Evolutionary conservation across 2,113 vertebrate species (phyloP), one percentile per base, ranked within the genome.

Genomic region (Scytalopus superciliaris): DNA sequence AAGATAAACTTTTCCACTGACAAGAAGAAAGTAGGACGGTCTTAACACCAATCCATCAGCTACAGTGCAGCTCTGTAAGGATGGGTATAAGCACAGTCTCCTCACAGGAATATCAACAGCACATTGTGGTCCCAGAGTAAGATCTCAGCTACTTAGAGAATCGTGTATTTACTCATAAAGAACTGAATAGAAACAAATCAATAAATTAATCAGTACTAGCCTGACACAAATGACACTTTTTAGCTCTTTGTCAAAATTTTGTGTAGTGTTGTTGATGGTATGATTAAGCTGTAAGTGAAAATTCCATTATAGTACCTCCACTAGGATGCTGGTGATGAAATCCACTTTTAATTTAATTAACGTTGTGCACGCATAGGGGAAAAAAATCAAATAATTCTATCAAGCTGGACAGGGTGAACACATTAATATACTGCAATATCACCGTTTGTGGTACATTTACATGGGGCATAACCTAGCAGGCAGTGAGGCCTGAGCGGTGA

Each of bases 381-480:
- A 39, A 62, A 56, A 53, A 63, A 5, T 12, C 19, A 84, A 17
- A 8, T 37, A 0, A 77, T 62, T 64, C 40, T 23, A 31, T 62
- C 1, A 5, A 67, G 14, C 10, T 82, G 39, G 49, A 66, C 44
- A 7, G 40, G 30, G 27, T 10, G 37, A 82, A 66, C 9, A 49
- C 3, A 16, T 2, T 22, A 47, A 37, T n/a, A 52, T 5, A 17
- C 21, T 45, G 16, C 40, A 39, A 17, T 8, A 8, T 42, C 44
- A 70, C 18, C 14, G 6, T 50, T 23, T 37, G 12, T 28, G 37
- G 22, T 53, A n/a, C 24, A 19, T 47, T 44, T 50, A 68, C 2
- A 0, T 1, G 8, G 28, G 10, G 21, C 16, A 28, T 37, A 66
- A 62, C 1, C 50, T 10, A 47, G 7, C 10, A 84, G n/a, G 19